Evolutionary conservation across 2,797 vertebrate species (phyloP), one percentile per base, ranked within the genome.

Genomic region (Alauda arvensis): DNA sequence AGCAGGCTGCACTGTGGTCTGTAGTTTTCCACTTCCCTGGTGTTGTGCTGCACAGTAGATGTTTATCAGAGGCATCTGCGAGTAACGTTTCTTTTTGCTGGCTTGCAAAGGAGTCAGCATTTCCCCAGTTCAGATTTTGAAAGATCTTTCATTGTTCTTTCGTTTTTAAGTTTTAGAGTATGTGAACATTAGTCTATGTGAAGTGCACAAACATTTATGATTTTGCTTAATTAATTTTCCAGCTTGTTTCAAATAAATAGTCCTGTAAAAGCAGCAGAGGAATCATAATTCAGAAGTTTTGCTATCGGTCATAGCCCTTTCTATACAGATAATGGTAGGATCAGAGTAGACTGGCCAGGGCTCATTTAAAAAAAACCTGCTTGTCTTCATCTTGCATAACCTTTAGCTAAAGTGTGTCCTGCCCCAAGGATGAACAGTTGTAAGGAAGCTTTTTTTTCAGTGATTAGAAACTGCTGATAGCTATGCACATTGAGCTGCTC

Each of bases 21-120:
- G 88, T 88, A 92, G 66, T 93, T 94, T 94, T 93, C 88, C 88
- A 81, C 70, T 94, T 51, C 59, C 86, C 65, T 19, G 24, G 24
- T 45, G 14, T 71, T 86, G 9, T 11, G 4, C 75, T 86, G 56
- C 3, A 26, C 59, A 52, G 67, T 15, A 78, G 84, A 83, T 83
- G 26, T 69, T 91, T 91, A 87, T 92, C 71, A 76, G 45, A 80
- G 70, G 31, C 57, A 70, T 65, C 62, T 85, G 66, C 48, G 19
- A 77, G 52, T 34, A 68, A 48, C 13, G 7, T n/a, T 61, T 65
- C 12, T 39, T 84, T 74, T 62, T 88, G 31, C 59, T 66, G 40
- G 24, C 72, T 56, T 87, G 62, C 66, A 57, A 70, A 43, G 10
- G 7, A 71, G 19, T 59, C 55, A 49, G 31, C 26, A 3, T 56